These are phyloP conservation scores for Zhengitettix transpicula DNA, from an alignment of 2,888 invertebrate species.

Conservation along the genomic window DNA sequence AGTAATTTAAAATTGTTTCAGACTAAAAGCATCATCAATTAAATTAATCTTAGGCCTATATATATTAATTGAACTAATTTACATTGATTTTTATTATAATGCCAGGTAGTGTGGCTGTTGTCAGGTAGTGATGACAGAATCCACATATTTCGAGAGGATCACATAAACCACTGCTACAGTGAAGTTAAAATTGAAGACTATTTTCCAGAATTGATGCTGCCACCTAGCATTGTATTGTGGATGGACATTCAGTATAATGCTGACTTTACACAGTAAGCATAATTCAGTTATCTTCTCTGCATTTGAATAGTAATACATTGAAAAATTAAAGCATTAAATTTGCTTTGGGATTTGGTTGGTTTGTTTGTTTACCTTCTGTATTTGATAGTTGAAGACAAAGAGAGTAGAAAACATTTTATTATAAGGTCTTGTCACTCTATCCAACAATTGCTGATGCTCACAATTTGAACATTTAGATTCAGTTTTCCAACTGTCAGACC, in stretches of 20 bases:
- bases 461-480: too few species aligned
- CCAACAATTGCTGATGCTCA: too few species aligned
- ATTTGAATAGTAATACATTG: too few species aligned
- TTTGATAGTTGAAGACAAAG: too few species aligned
- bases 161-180: conserved; percentile 34
- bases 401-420: too few species aligned
- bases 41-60: background rate
- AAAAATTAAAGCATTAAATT: too few species aligned
- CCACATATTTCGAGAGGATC: conserved; percentile 45
- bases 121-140: conserved; percentile 46
- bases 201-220: conserved; percentile 41
- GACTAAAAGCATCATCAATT: background rate
- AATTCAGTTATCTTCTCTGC: background rate
- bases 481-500: too few species aligned
- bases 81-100: background rate
- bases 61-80: background rate
- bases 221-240: conserved; percentile 36
- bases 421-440: too few species aligned
- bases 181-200: conserved; percentile 35
- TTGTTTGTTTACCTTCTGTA: too few species aligned
- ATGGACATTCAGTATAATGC: conserved; percentile 33
- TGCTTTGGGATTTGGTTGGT: too few species aligned
- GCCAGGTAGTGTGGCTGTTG: conserved; percentile 40
- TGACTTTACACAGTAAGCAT: conserved; percentile 27
- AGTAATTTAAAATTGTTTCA: too few species aligned